Percentiles rank a stretch among this genome's conserved stretches.
Evolutionary conservation across 2,113 vertebrate genomes (phyloP).

Genomic region (Dromaius novaehollandiae): DNA sequence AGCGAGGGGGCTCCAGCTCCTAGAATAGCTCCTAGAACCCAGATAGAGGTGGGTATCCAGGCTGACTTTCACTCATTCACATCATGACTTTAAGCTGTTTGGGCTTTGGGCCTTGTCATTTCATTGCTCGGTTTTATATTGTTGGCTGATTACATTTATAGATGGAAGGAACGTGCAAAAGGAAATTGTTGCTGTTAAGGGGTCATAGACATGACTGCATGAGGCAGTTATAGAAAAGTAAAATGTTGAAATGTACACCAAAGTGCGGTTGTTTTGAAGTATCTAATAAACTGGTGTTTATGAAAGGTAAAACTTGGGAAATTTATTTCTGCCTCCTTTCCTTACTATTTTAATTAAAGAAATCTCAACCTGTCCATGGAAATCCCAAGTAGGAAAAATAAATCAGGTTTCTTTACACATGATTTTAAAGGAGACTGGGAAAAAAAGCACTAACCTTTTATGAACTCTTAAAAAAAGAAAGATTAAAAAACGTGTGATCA

Average conservation of each 20-base stretch:
- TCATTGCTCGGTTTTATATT: background rate
- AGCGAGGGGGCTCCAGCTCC: background rate
- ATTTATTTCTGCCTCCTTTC: background rate
- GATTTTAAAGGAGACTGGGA: background rate
- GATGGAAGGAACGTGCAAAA: background rate
- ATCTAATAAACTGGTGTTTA: conserved; percentile 21
- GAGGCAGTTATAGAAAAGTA: background rate
- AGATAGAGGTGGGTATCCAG: background rate
- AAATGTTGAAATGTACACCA: background rate
- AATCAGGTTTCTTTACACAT: background rate
- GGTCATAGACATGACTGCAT: background rate
- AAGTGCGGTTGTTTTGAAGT: background rate
- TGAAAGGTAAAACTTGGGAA: conserved; percentile 30
- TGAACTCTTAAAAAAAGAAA: background rate
- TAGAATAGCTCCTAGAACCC: background rate
- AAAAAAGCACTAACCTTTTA: conserved; percentile 7
- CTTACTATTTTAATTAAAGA: conserved; percentile 57
- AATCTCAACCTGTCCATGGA: conserved; percentile 5
- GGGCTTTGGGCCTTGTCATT: background rate
- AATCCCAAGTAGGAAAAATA: background rate
- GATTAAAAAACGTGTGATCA: conserved; percentile 53
- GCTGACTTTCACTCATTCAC: background rate
- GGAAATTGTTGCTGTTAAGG: background rate
- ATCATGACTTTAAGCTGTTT: background rate
- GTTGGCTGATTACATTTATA: background rate